Evolutionary conservation across 1,140 invertebrate species (phyloP).

Genomic region (Sitophilus oryzae): DNA sequence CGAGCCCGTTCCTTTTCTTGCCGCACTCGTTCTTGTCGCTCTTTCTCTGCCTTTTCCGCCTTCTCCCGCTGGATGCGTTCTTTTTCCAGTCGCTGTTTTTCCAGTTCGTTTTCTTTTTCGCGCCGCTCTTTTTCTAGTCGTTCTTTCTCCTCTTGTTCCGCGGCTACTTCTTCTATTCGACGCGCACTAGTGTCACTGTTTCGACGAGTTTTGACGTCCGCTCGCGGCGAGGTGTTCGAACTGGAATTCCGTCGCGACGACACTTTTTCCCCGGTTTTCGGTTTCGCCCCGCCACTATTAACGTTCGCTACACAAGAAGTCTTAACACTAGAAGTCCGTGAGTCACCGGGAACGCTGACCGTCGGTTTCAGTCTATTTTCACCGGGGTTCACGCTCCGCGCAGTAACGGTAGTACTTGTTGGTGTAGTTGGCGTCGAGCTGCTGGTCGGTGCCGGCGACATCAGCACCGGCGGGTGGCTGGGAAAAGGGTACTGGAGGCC

Average conservation of each 20-base stretch:
- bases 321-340: slow-evolving; percentile 46
- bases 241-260: slow-evolving; percentile 31
- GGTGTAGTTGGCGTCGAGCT: slow-evolving; percentile 22
- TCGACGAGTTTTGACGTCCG: slow-evolving; percentile 39
- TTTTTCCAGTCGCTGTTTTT: slow-evolving; percentile 41
- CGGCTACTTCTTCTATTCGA: slow-evolving; percentile 34
- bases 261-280: slow-evolving; percentile 33
- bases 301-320: slow-evolving; percentile 32
- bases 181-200: slow-evolving; percentile 41
- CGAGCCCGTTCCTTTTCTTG: slow-evolving; percentile 38
- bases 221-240: slow-evolving; percentile 33
- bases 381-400: slow-evolving; percentile 32
- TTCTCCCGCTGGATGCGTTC: slow-evolving; percentile 38
- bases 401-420: slow-evolving; percentile 25
- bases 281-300: slow-evolving; percentile 21
- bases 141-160: slow-evolving; percentile 31
- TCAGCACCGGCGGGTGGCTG: slow-evolving; percentile 59
- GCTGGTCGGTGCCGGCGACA: slow-evolving; percentile 27
- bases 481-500: slow-evolving; percentile 77
- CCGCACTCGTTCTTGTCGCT: slow-evolving; percentile 44
- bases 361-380: slow-evolving; percentile 43
- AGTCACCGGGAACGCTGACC: slow-evolving; percentile 41
- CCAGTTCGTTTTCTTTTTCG: slow-evolving; percentile 32
- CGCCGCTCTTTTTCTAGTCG: slow-evolving; percentile 33
- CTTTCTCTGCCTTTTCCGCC: slow-evolving; percentile 34